These are phyloP conservation scores for Eurytoma californica DNA, from an alignment of 2,888 invertebrate species.

Conservation along the genomic window DNA sequence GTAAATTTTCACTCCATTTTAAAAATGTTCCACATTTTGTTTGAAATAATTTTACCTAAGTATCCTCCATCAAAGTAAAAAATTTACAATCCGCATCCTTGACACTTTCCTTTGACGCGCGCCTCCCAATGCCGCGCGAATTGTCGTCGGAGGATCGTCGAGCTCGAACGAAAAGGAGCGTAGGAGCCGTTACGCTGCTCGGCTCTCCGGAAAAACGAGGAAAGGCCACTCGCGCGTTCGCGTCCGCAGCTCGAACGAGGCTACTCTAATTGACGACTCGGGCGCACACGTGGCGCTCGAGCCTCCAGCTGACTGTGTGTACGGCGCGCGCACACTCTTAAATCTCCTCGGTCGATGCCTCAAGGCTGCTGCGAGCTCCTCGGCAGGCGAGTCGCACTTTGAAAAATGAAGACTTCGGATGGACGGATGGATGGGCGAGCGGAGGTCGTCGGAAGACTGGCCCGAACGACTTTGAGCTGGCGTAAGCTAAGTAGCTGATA, in stretches of 20 bases:
- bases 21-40: too few relatives aligned
- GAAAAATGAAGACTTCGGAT: too few relatives aligned
- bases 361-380: conserved; percentile 6
- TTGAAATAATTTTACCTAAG: too few relatives aligned
- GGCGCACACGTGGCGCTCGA: not conserved
- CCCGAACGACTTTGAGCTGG: too few relatives aligned
- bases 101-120: too few relatives aligned
- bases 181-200: conserved; percentile 13
- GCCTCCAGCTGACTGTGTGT: not conserved
- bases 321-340: conserved; percentile 7
- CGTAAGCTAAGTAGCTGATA: too few relatives aligned
- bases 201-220: not conserved
- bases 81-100: too few relatives aligned
- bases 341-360: conserved; percentile 8
- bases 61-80: too few relatives aligned
- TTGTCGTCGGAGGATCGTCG: not conserved
- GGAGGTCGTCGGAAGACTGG: too few relatives aligned
- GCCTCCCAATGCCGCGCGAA: not conserved
- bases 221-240: not conserved
- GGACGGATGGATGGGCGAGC: too few relatives aligned
- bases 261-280: not conserved
- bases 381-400: too few relatives aligned
- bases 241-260: not conserved
- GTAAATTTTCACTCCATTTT: too few relatives aligned
- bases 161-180: conserved; percentile 27